phyloP scores from a whole-genome alignment of 2,888 invertebrate species.

The Corythucha ciliata region DNA sequence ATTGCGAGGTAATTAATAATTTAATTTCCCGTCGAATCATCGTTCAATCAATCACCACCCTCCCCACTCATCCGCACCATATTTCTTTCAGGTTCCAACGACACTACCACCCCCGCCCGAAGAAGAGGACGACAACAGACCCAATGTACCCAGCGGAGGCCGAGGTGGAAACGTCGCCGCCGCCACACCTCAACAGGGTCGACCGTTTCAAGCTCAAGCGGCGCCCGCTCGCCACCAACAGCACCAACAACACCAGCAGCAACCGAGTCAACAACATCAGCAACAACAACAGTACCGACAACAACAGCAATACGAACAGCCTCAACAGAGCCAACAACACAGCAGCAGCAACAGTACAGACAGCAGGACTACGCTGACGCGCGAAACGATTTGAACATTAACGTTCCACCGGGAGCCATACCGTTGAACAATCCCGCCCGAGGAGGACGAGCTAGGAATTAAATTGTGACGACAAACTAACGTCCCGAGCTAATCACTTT shows the following conservation, averaged over 20 bases:
- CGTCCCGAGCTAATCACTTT: too few relatives aligned
- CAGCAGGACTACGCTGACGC: conserved; percentile 24
- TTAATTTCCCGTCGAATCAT: too few relatives aligned
- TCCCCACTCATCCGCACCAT: conserved; percentile 52
- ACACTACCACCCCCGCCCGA: conserved; percentile 49
- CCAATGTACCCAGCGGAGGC: conserved; percentile 30
- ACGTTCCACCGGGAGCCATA: conserved; percentile 41
- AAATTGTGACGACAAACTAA: too few relatives aligned
- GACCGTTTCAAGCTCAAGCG: conserved; percentile 21
- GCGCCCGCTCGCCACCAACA: conserved; percentile 23
- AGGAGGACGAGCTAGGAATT: background rate
- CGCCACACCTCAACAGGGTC: conserved; percentile 34
- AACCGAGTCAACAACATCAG: conserved; percentile 29
- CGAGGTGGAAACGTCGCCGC: too few relatives aligned
- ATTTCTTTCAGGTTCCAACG: conserved; percentile 23
- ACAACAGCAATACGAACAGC: conserved; percentile 19
- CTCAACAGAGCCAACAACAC: conserved; percentile 2
- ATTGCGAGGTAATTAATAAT: conserved; percentile 60
- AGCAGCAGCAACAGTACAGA: conserved; percentile 20
- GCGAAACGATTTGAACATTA: conserved; percentile 25
- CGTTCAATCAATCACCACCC: too few relatives aligned
- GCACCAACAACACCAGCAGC: conserved; percentile 27
- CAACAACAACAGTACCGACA: conserved; percentile 22
- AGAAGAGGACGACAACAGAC: conserved; percentile 42
- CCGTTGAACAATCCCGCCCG: conserved; percentile 36